Percentiles rank a stretch among this genome's conserved stretches.
Evolutionary conservation across 2,113 vertebrate genomes (phyloP).

Genomic region (Gambusia affinis): DNA sequence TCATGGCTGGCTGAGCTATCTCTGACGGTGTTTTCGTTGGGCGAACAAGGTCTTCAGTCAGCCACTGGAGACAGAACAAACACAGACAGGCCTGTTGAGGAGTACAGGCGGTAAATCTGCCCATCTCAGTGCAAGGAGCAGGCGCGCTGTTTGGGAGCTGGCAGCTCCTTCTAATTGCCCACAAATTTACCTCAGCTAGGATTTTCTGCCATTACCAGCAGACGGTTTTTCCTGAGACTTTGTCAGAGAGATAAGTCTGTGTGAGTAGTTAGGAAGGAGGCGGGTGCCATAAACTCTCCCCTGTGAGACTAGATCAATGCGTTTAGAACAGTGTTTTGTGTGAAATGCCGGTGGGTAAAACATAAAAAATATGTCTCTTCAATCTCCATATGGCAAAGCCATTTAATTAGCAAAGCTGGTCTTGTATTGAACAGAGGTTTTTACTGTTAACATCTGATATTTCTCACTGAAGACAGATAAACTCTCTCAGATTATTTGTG

Average conservation of each 20-base stretch:
- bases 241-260: slow-evolving; percentile 61
- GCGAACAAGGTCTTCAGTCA: slow-evolving; percentile 71
- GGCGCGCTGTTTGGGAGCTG: slow-evolving; percentile 42
- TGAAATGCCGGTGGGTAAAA: slow-evolving; percentile 39
- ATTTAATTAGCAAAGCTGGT: slow-evolving; percentile 52
- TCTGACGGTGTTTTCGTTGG: slow-evolving; percentile 81
- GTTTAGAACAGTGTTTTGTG: slow-evolving; percentile 49
- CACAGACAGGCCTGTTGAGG: slow-evolving; percentile 45
- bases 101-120: slow-evolving; percentile 57
- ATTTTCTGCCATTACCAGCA: slow-evolving; percentile 56
- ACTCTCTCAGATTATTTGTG: slow-evolving; percentile 32
- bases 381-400: slow-evolving; percentile 34
- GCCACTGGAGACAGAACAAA: slow-evolving; percentile 61
- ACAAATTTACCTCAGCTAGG: slow-evolving; percentile 62
- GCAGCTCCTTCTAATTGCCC: slow-evolving; percentile 55
- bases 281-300: slow-evolving; percentile 53
- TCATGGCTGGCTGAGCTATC: slow-evolving; percentile 91
- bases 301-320: slow-evolving; percentile 59
- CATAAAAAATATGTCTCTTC: slow-evolving; percentile 36
- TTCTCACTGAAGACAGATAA: slow-evolving; percentile 42
- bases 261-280: slow-evolving; percentile 63
- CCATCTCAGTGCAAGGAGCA: slow-evolving; percentile 36
- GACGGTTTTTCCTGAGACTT: slow-evolving; percentile 49
- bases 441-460: slow-evolving; percentile 46
- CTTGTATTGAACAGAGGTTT: slow-evolving; percentile 49